Conservation (phyloP, 2,113 vertebrate species). For the cattle (Bos taurus) region ARS-UCD2.0 NC_037347.1:40061501-40062000, state of each 20-base stretch:
- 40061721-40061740: neutral
- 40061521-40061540: slow-evolving; percentile 39
- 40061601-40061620: neutral
- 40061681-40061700: neutral
- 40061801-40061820: neutral
- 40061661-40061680: neutral
- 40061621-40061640: neutral
- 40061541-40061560: slow-evolving; percentile 48
- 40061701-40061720: neutral
- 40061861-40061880: neutral
- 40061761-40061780: neutral
- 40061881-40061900: neutral
- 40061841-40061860: neutral
- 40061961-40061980: neutral
- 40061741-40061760: neutral
- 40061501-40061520: slow-evolving; percentile 30
- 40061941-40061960: too few species aligned
- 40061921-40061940: neutral
- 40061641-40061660: neutral
- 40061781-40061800: neutral
- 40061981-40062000: neutral
- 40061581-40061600: slow-evolving; percentile 2
- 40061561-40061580: slow-evolving; percentile 20
- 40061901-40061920: neutral
- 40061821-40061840: neutral